Conservation (phyloP, 2,888 invertebrate genomes). For the Galerucella nymphaeae region DNA sequence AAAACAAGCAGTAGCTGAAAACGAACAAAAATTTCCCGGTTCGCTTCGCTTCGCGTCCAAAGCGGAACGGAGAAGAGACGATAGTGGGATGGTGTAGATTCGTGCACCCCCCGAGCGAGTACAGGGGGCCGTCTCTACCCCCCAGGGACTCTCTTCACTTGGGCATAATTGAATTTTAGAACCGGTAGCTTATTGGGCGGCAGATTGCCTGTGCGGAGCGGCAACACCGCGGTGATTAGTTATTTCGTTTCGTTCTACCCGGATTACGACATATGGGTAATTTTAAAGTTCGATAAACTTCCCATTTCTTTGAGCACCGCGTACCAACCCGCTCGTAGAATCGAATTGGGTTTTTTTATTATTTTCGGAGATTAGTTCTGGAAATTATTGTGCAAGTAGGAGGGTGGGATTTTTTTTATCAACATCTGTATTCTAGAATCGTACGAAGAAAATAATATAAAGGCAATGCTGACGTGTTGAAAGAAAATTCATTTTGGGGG, state of each 20-base stretch:
- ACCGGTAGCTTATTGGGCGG: constrained; percentile 65
- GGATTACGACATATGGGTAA: constrained; percentile 64
- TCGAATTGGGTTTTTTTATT: constrained; percentile 23
- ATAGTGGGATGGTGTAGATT: constrained; percentile 31
- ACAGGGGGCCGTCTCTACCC: constrained; percentile 49
- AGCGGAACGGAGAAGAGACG: constrained; percentile 6
- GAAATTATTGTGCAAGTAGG: constrained; percentile 9
- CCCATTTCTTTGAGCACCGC: constrained; percentile 46
- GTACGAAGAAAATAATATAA: not conserved
- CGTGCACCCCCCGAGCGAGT: constrained; percentile 37
- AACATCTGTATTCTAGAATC: not conserved
- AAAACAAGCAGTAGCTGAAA: not conserved
- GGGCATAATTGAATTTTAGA: constrained; percentile 65
- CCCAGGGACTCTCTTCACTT: constrained; percentile 60
- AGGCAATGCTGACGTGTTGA: no score
- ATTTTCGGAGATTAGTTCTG: constrained; percentile 16
- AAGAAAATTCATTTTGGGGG: no score
- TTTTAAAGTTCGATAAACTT: constrained; percentile 58
- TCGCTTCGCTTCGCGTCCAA: constrained; percentile 3
- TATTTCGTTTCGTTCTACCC: constrained; percentile 62
- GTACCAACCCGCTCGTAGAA: not conserved
- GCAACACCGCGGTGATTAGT: constrained; percentile 61
- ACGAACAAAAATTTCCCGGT: not conserved
- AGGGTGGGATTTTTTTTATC: not conserved
- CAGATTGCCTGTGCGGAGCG: constrained; percentile 59